Base-by-base conservation (phyloP, 1,140 invertebrate genomes). In the Nephotettix cincticeps region DNA sequence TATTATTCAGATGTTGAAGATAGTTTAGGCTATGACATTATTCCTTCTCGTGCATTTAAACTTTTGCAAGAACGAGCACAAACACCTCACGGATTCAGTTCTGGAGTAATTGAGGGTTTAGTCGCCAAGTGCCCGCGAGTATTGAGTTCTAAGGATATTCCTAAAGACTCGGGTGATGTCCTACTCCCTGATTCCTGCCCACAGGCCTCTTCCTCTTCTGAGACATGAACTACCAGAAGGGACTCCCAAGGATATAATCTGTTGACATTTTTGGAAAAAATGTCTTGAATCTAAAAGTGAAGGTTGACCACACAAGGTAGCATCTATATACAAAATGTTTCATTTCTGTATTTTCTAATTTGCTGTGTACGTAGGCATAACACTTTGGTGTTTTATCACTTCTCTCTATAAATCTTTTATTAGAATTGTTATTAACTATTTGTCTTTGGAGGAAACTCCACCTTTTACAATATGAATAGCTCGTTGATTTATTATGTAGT, bases 1-100 rank as follows among this genome's bases (percentile, higher is more conserved):
- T 73, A 77, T 1, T 75, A 76, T 1, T 56, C 61, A 45, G 76
- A 80, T 32, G 29, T 68, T n/a, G 69, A 76, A 14, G 51, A 66
- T 29, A 64, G 70, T 66, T 66, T 70, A 65, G 72, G 69, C 19
- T 77, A 80, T 32, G 83, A 86, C 19, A 82, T 84, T n/a, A 67
- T 85, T 23, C 84, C 86, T 1, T 86, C 85, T 1, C 82, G 83
- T 70, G 81, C 83, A 2, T 85, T 86, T 70, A 82, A 80, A 65
- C 74, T 82, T 0, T 74, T 86, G 17, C 77, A 82, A 80, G 77
- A 80, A 73, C 69, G 79, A 77, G 27, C 79, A 4, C 72, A 70
- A 32, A 61, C 56, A 27, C 30, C 23, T 19, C 45, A 68, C 13
- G 72, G 75, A 11, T 73, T 74, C 27, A 73, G 65, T 36, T 69